A percentile compares a stretch with the other conserved stretches of the same genome.
Conservation (phyloP, 2,888 invertebrate species). For the Loripinus fragilis region DNA sequence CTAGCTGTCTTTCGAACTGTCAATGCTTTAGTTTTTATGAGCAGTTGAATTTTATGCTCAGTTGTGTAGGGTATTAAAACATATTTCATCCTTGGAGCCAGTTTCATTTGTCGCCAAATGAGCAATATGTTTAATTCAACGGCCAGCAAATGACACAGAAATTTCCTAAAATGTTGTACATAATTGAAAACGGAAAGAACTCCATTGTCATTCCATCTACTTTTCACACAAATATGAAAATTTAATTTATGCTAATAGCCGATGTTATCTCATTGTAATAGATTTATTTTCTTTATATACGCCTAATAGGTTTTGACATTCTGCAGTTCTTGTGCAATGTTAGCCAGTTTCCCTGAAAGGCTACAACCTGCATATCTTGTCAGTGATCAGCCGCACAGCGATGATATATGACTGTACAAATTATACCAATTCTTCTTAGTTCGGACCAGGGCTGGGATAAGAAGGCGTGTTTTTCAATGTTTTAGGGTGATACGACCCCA, state of each 20-base stretch:
- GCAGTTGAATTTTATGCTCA: too few species aligned
- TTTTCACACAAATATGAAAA: constrained; percentile 15
- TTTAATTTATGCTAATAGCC: constrained; percentile 16
- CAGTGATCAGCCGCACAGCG: background rate
- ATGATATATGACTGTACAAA: constrained; percentile 10
- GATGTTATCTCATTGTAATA: constrained; percentile 8
- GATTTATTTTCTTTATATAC: constrained; percentile 14
- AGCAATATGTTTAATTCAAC: too few species aligned
- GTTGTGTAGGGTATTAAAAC: too few species aligned
- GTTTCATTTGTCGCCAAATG: too few species aligned
- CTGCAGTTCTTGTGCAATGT: constrained; percentile 9
- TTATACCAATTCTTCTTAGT: constrained; percentile 9
- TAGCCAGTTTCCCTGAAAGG: background rate
- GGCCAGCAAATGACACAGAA: background rate
- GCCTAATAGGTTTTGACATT: background rate
- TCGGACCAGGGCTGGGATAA: too few species aligned
- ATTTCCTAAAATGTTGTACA: background rate
- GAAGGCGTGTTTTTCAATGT: too few species aligned
- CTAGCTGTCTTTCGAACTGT: too few species aligned
- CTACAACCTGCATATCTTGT: background rate
- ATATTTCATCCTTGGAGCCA: too few species aligned
- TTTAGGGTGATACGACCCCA: too few species aligned
- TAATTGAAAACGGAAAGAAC: background rate
- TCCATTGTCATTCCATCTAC: too few species aligned
- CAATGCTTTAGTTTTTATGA: too few species aligned